These are phyloP conservation scores for Megathymus violae DNA, from an alignment of 1,140 invertebrate species.

Conservation along the genomic window DNA sequence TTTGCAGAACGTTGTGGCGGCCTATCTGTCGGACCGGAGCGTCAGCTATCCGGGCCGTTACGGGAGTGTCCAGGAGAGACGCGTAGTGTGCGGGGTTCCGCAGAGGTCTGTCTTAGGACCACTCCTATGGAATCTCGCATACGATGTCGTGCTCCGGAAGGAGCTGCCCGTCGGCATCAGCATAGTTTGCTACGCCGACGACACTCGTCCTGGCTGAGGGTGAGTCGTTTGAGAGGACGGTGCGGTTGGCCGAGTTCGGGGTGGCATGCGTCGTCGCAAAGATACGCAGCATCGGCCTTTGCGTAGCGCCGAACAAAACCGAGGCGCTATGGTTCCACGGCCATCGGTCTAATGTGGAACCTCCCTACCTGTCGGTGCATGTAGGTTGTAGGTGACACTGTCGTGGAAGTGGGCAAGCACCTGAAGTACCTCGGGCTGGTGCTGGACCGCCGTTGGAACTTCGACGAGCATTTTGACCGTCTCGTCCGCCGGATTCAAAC, in stretches of 20 bases:
- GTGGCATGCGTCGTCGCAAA: not conserved
- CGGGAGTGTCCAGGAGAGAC: conserved; percentile 3
- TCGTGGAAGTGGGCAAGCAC: not conserved
- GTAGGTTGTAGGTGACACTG: conserved; percentile 23
- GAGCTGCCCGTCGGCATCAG: not conserved
- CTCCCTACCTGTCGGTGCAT: conserved; percentile 11
- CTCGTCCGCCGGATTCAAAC: conserved; percentile 23
- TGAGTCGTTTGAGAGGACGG: conserved; percentile 6
- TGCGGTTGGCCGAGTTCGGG: conserved; percentile 11
- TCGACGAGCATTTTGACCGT: conserved; percentile 27
- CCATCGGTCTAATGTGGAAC: not conserved
- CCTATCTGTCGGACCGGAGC: conserved; percentile 3
- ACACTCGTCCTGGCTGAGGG: conserved; percentile 33
- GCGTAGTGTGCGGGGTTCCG: conserved; percentile 21
- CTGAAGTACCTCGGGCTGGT: conserved; percentile 37
- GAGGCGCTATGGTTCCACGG: conserved; percentile 34
- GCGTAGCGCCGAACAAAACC: conserved; percentile 31
- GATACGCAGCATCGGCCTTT: conserved; percentile 23
- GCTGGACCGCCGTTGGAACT: conserved; percentile 35
- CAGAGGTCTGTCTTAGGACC: conserved; percentile 51
- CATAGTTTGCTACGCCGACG: conserved; percentile 37
- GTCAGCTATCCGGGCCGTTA: not conserved
- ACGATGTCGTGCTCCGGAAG: not conserved
- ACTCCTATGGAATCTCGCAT: conserved; percentile 38
- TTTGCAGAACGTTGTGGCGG: not conserved